A percentile compares a stretch with the other conserved stretches of the same genome.
Conservation (phyloP, 2,797 vertebrate genomes). For the Phrynocephalus guinanensis region DNA sequence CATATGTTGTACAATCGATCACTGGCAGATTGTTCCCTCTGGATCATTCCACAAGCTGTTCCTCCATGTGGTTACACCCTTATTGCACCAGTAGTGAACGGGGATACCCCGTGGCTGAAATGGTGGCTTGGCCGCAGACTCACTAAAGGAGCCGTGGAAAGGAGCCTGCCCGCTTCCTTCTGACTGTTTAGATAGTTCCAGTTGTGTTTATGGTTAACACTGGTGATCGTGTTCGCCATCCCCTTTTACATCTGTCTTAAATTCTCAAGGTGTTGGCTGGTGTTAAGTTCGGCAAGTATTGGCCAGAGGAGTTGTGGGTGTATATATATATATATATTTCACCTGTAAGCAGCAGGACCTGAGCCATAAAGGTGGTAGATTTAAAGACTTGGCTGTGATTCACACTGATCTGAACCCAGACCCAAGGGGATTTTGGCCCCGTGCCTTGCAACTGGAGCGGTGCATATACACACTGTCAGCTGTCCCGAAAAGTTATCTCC, state of each 20-base stretch:
- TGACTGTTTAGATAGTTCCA: no score
- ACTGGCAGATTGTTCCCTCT: no score
- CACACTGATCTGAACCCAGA: background rate
- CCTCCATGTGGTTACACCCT: no score
- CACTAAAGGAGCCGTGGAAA: no score
- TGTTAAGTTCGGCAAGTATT: background rate
- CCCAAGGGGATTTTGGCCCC: background rate
- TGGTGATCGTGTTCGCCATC: accelerated
- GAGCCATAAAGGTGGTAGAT: background rate
- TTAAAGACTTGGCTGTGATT: background rate
- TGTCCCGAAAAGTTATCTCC: background rate
- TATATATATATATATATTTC: background rate
- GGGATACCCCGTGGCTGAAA: no score
- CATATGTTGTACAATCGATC: no score
- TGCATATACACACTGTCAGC: background rate
- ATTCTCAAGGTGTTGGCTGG: background rate
- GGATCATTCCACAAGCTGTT: no score
- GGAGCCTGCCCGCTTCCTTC: no score
- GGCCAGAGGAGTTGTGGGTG: background rate
- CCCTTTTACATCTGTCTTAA: background rate
- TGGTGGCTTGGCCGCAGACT: no score
- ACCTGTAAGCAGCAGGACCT: background rate
- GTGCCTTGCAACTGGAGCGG: background rate
- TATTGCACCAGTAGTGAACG: no score
- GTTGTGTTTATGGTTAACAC: accelerated